These are phyloP conservation scores for Epistrophe eligans DNA, from an alignment of 2,888 invertebrate species.

Conservation along the genomic window DNA sequence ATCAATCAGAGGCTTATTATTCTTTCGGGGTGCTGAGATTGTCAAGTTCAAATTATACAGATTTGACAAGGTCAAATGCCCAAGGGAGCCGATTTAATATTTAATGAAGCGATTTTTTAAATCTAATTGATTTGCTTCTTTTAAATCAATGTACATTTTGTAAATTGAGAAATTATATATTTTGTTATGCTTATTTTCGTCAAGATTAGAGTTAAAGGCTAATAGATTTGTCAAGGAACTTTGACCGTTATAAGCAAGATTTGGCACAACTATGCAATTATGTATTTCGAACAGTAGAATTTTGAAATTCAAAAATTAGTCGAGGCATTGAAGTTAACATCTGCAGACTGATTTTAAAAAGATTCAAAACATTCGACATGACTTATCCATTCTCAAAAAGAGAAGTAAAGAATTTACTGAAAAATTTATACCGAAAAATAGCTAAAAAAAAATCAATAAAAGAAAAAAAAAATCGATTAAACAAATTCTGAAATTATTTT, in stretches of 20 bases:
- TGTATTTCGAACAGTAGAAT: neutral
- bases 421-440: too few relatives aligned
- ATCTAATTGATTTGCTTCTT: conserved; percentile 33
- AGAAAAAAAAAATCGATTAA: too few relatives aligned
- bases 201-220: neutral
- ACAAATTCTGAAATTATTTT: too few relatives aligned
- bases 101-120: conserved; percentile 12
- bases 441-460: too few relatives aligned
- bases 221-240: neutral
- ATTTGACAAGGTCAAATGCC: conserved; percentile 59
- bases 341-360: neutral
- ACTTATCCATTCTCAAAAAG: too few relatives aligned
- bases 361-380: neutral
- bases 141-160: neutral
- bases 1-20: conserved; percentile 44
- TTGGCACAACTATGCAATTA: neutral
- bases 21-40: conserved; percentile 42
- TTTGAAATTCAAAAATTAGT: neutral
- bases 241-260: neutral
- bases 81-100: conserved; percentile 6
- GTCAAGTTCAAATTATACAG: conserved; percentile 50
- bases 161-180: neutral
- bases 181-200: neutral
- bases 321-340: neutral
- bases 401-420: too few relatives aligned